Conservation (phyloP, 2,797 vertebrate genomes). For the Lemur catta region DNA sequence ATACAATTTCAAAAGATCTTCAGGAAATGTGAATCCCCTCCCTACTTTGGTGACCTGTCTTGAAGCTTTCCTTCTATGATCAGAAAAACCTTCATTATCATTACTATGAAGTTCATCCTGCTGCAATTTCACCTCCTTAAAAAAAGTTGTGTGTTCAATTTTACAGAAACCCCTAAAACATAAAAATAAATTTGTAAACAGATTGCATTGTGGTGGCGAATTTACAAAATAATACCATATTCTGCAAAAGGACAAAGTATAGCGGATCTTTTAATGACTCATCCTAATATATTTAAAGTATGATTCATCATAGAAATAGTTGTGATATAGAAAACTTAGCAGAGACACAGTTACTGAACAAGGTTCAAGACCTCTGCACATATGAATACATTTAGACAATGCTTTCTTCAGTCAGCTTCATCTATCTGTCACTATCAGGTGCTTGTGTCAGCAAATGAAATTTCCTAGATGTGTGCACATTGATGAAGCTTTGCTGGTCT, state of each 20-base stretch:
- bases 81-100: not conserved
- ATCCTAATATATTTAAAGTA: not conserved
- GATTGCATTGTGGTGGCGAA: not conserved
- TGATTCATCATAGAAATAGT: not conserved
- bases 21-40: not conserved
- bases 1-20: conserved; percentile 61
- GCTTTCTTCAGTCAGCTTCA: not conserved
- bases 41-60: not conserved
- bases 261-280: not conserved
- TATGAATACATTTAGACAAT: not conserved
- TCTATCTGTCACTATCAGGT: not conserved
- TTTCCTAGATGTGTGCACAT: not conserved
- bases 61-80: not conserved
- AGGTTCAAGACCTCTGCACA: not conserved
- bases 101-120: not conserved
- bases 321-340: not conserved
- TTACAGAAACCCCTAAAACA: not conserved
- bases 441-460: not conserved
- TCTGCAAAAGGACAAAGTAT: not conserved
- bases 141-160: not conserved
- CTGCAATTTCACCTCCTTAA: not conserved
- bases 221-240: not conserved
- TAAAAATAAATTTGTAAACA: not conserved
- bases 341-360: not conserved
- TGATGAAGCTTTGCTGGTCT: not conserved